Evolutionary conservation across 2,888 invertebrate genomes (phyloP).

Genomic region (Choristoneura rosaceana): DNA sequence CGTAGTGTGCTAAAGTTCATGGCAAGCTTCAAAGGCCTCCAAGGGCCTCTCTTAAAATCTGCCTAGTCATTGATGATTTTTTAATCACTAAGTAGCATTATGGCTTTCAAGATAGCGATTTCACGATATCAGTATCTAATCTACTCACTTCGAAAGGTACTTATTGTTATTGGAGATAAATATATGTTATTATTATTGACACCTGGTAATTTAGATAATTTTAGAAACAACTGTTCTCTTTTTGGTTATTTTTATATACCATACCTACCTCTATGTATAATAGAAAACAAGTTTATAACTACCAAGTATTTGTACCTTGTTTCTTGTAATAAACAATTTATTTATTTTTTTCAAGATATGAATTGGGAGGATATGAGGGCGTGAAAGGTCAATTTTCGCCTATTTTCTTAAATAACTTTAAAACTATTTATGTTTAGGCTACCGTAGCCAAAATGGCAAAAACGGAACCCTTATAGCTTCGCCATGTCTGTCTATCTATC

Average conservation of each 20-base stretch:
- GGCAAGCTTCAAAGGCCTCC: neutral
- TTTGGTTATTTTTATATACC: neutral
- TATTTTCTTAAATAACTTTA: no score
- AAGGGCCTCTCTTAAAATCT: neutral
- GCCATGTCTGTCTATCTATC: no score
- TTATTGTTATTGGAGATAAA: conserved; percentile 3
- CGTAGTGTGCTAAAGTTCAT: neutral
- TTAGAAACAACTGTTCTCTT: neutral
- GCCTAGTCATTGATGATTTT: neutral
- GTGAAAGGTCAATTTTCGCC: no score
- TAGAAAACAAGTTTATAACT: no score
- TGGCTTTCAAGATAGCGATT: conserved; percentile 1
- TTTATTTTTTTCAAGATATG: no score
- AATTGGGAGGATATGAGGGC: no score
- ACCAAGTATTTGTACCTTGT: no score
- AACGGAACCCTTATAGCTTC: no score
- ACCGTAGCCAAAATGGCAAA: no score
- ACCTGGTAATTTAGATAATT: neutral
- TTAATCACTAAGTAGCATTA: neutral
- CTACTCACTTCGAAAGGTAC: neutral
- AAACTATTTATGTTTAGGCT: no score
- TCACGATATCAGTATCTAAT: neutral
- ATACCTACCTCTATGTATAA: no score
- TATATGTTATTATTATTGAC: conserved; percentile 20
- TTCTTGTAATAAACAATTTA: no score